These are phyloP conservation scores for Notocelia uddmanniana DNA, from an alignment of 2,888 invertebrate species.

Conservation along the genomic window DNA sequence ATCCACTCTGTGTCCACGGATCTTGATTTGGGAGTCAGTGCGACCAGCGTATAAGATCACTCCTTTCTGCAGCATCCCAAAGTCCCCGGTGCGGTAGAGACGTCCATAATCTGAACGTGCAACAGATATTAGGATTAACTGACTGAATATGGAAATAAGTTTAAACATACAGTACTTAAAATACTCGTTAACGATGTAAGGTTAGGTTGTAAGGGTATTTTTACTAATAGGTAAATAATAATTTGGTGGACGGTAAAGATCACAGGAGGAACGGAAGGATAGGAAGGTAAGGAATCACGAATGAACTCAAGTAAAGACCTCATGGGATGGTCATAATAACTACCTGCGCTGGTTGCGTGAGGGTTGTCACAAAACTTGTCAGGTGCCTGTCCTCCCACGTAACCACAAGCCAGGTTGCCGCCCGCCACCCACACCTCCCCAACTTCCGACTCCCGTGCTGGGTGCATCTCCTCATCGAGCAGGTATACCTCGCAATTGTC, in stretches of 20 bases:
- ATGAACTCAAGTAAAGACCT: no score
- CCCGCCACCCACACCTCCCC: slow-evolving; percentile 95
- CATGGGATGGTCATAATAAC: neutral
- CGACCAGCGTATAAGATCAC: slow-evolving; percentile 92
- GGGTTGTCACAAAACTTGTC: slow-evolving; percentile 92
- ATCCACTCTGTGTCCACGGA: slow-evolving; percentile 94
- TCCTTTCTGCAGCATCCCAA: slow-evolving; percentile 89
- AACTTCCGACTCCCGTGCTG: slow-evolving; percentile 89
- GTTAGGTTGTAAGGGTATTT: no score
- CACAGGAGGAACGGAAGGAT: no score
- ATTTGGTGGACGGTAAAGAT: no score
- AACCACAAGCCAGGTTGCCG: slow-evolving; percentile 91
- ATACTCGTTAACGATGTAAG: no score
- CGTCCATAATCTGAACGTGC: slow-evolving; percentile 86
- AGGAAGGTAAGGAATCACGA: no score
- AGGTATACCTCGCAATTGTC: slow-evolving; percentile 93
- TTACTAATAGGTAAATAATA: no score
- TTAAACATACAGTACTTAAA: no score
- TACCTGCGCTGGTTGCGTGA: slow-evolving; percentile 84
- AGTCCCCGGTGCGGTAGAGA: slow-evolving; percentile 94
- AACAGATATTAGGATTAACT: neutral
- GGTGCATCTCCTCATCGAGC: slow-evolving; percentile 90
- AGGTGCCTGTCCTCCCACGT: slow-evolving; percentile 90
- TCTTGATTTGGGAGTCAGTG: slow-evolving; percentile 94
- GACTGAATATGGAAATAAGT: no score